A percentile compares a stretch with the other conserved stretches of the same genome.
Evolutionary conservation across 1,140 invertebrate species (phyloP).

Genomic region (Plodia interpunctella): DNA sequence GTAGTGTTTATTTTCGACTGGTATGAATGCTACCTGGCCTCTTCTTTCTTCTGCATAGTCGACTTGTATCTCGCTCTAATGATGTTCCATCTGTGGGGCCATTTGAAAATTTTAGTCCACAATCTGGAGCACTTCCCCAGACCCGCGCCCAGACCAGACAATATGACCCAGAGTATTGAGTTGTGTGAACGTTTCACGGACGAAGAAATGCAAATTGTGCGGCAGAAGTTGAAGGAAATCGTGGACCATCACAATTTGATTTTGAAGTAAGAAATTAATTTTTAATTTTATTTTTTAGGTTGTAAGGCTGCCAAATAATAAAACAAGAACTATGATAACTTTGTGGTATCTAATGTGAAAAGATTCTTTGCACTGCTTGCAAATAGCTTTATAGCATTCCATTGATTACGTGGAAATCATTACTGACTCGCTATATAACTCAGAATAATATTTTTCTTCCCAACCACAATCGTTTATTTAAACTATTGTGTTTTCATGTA

Average conservation of each 20-base stretch:
- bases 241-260: conserved; percentile 14
- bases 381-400: too few species aligned
- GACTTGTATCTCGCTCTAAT: conserved; percentile 17
- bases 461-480: too few species aligned
- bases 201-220: conserved; percentile 7
- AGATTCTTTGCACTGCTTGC: too few species aligned
- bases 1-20: conserved; percentile 11
- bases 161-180: neutral
- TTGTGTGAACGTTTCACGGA: neutral
- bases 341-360: too few species aligned
- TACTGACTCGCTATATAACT: too few species aligned
- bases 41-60: conserved; percentile 2
- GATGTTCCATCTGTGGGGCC: conserved; percentile 21
- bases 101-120: conserved; percentile 16
- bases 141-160: neutral
- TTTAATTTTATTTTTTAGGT: neutral
- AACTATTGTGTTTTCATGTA: too few species aligned
- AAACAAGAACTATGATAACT: too few species aligned
- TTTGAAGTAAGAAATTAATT: conserved; percentile 15
- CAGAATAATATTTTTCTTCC: too few species aligned
- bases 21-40: neutral
- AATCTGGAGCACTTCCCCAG: conserved; percentile 14
- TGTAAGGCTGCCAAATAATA: too few species aligned
- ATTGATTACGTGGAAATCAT: too few species aligned
- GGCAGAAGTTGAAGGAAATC: neutral